Percentiles rank a stretch among this genome's conserved stretches.
These are phyloP conservation scores for Ochropacha duplaris DNA, from an alignment of 2,888 invertebrate species.

Conservation along the genomic window DNA sequence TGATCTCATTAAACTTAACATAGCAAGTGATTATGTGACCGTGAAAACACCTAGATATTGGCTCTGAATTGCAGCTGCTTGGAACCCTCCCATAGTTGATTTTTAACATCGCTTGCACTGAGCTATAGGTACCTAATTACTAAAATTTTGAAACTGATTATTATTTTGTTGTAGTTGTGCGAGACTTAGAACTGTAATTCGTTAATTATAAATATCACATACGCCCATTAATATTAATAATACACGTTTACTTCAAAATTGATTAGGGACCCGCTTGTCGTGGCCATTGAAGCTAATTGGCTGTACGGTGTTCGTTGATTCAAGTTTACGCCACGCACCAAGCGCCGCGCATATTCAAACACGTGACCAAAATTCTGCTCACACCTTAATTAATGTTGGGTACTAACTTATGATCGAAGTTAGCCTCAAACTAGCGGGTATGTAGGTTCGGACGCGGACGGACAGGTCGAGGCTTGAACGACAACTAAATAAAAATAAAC, in stretches of 20 bases:
- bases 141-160: neutral
- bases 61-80: too few relatives aligned
- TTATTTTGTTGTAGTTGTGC: neutral
- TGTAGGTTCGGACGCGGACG: neutral
- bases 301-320: constrained; percentile 58
- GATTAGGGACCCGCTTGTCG: constrained; percentile 47
- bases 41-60: too few relatives aligned
- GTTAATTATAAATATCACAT: too few relatives aligned
- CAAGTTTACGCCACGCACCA: constrained; percentile 40
- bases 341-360: constrained; percentile 30
- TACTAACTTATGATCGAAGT: neutral
- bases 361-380: neutral
- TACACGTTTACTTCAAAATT: constrained; percentile 44
- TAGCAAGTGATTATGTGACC: too few relatives aligned
- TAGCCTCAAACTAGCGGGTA: constrained; percentile 22
- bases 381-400: neutral
- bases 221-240: too few relatives aligned
- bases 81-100: too few relatives aligned
- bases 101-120: too few relatives aligned
- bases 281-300: constrained; percentile 78
- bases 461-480: neutral
- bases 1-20: too few relatives aligned
- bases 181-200: neutral
- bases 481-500: constrained; percentile 51
- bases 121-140: too few relatives aligned